Evolutionary conservation across 2,888 invertebrate genomes (phyloP), one percentile per base, ranked within the genome.

Genomic region (Limnephilus lunatus): DNA sequence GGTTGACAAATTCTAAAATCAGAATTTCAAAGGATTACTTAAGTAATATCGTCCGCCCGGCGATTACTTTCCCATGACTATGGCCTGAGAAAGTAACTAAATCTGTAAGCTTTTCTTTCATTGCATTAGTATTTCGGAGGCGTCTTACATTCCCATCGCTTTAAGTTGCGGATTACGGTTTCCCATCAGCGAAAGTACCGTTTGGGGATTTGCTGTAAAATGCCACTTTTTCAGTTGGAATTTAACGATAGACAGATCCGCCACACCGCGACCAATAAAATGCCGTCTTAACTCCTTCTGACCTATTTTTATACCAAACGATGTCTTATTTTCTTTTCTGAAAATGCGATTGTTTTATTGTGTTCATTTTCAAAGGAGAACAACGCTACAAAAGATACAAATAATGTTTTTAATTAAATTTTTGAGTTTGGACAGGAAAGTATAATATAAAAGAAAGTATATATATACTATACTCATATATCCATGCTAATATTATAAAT

Each of bases 71-170:
- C 68, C 68, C 68, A 68, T 68, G 68, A 68, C 68, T 68, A 68
- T 68, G 25, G 68, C 25, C n/a, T 68, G 68, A 68, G 25, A 25
- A 68, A 68, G 25, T 25, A 68, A 25, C 25, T 68, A 25, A 68
- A 68, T 68, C 68, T 68, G 25, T 68, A 68, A 68, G n/a, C 31
- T 82, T 82, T 31, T 82, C 32, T 82, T 68, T 89, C 82, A 68
- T 87, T 92, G 91, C 89, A 92, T 92, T 92, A 89, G 91, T 92
- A 91, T 89, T 92, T 92, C 91, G 85, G 81, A 91, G 88, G 91
- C 81, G 91, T 81, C 90, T 44, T 82, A 35, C 90, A 39, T 90
- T 39, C 86, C 82, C 30, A 81, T 81, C 86, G 92, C 90, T 80
- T 90, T 85, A 90, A 85, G 85, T 80, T 89, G 89, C 89, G 89